These are phyloP conservation scores for Mythimna lalbum DNA, from an alignment of 2,888 invertebrate genomes.

Conservation along the genomic window DNA sequence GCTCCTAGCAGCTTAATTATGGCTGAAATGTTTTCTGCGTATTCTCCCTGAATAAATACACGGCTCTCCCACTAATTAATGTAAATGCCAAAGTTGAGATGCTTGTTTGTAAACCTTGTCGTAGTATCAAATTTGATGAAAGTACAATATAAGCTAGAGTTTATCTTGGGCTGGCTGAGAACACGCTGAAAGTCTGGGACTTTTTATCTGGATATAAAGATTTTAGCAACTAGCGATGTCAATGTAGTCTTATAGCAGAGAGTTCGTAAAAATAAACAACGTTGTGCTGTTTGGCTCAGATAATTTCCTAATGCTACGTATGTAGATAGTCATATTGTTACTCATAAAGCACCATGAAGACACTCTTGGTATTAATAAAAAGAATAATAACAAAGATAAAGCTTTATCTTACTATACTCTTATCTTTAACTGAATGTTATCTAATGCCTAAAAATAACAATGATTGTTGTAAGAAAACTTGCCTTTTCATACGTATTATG, in stretches of 20 bases:
- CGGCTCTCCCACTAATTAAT: conserved; percentile 22
- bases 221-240: conserved; percentile 16
- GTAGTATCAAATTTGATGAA: conserved; percentile 30
- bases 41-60: conserved; percentile 38
- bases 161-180: not conserved
- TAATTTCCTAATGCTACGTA: conserved; percentile 35
- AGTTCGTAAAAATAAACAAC: not conserved
- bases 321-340: conserved; percentile 3
- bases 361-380: conserved; percentile 26
- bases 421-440: conserved; percentile 29
- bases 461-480: conserved; percentile 16
- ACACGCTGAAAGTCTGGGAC: no score
- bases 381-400: conserved; percentile 17
- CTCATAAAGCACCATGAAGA: conserved; percentile 14
- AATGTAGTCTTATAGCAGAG: conserved; percentile 20
- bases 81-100: conserved; percentile 18
- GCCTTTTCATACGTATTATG: conserved; percentile 14
- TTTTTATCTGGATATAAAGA: conserved; percentile 15
- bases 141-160: not conserved
- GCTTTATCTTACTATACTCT: conserved; percentile 27
- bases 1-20: conserved; percentile 29
- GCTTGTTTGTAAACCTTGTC: conserved; percentile 19
- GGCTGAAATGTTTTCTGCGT: conserved; percentile 42
- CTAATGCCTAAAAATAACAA: conserved; percentile 30
- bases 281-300: conserved; percentile 47